Base-by-base conservation (phyloP, 2,113 vertebrate genomes). In the Bucco capensis region DNA sequence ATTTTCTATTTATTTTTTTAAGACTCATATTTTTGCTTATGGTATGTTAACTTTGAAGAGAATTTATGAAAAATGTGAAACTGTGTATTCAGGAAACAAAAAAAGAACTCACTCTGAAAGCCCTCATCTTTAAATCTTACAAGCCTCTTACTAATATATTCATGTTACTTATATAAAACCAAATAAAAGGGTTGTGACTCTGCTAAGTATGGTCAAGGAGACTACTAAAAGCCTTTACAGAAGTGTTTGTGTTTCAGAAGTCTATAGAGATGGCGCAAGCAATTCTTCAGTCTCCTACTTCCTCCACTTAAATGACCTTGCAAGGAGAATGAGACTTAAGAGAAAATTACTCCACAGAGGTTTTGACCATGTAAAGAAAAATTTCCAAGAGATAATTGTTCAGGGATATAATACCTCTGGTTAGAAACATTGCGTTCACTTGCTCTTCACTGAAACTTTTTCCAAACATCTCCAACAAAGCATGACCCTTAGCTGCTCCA, bases 241-340 rank as follows among this genome's bases (percentile, higher is more conserved):
- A 56, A n/a, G 17, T 8, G 6, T 33, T 65, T 90, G 6, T 46
- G 8, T 53, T 91, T 77, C 40, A 6, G 19, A 81, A 81, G 15
- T 3, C 8, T 31, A 5, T 24, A 66, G 4, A 0, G 3, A 33
- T 46, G 5, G 8, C 0, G 0, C 6, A 88, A 58, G 11, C 7
- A 35, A 6, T 73, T 73, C 19, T 70, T 47, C 33, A n/a, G 4
- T 69, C 14, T 7, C n/a, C 8, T 57, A 4, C 25, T 77, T 51
- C 19, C 17, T 37, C 31, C 3, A 0, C 10, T 82, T 22, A 33
- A 82, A 67, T 44, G 19, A 18, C 44, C 17, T 66, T 70, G 24
- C 15, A 50, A 5, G 15, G 14, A 58, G 8, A 49, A 16, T 18
- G 8, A 40, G 50, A 33, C 42, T 60, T 92, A 30, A 14, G 42